Conservation (phyloP, 2,797 vertebrate species). For the Oryzias dopingdopingensis region DNA sequence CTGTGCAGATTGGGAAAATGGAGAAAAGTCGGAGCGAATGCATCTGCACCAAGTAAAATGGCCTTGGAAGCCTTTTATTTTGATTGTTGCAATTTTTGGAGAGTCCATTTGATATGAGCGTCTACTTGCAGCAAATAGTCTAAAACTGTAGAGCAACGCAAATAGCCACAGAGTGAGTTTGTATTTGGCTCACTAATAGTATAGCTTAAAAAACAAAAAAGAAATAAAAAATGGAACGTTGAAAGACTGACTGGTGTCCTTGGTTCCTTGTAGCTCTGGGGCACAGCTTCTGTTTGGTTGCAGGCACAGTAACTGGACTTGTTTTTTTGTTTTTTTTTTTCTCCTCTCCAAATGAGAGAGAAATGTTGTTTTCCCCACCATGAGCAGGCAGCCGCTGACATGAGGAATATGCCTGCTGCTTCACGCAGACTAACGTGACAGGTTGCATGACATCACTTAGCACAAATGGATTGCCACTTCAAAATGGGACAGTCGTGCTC, state of each 20-base stretch:
- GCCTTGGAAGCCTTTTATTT: constrained; percentile 51
- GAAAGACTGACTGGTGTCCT: constrained; percentile 54
- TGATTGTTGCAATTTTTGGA: constrained; percentile 46
- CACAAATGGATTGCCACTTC: constrained; percentile 75
- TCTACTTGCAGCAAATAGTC: constrained; percentile 36
- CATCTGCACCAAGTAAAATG: constrained; percentile 51
- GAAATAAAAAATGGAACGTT: constrained; percentile 33
- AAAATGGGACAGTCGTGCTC: constrained; percentile 66
- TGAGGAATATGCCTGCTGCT: constrained; percentile 67
- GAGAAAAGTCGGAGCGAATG: constrained; percentile 61
- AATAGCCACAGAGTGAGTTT: constrained; percentile 50
- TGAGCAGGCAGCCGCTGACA: constrained; percentile 64
- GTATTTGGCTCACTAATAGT: constrained; percentile 40
- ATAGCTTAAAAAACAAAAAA: not conserved
- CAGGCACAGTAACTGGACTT: constrained; percentile 39
- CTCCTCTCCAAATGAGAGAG: constrained; percentile 73
- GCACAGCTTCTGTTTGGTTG: constrained; percentile 63
- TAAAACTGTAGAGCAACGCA: constrained; percentile 37
- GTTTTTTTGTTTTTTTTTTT: constrained; percentile 46
- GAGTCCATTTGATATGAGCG: constrained; percentile 43
- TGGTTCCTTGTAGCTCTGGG: constrained; percentile 60
- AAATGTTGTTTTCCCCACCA: constrained; percentile 64
- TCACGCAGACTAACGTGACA: constrained; percentile 68
- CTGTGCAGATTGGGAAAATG: constrained; percentile 60
- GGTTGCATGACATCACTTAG: constrained; percentile 78